These are phyloP conservation scores for Euzetes globulus DNA, from an alignment of 2,888 invertebrate species.

Conservation along the genomic window DNA sequence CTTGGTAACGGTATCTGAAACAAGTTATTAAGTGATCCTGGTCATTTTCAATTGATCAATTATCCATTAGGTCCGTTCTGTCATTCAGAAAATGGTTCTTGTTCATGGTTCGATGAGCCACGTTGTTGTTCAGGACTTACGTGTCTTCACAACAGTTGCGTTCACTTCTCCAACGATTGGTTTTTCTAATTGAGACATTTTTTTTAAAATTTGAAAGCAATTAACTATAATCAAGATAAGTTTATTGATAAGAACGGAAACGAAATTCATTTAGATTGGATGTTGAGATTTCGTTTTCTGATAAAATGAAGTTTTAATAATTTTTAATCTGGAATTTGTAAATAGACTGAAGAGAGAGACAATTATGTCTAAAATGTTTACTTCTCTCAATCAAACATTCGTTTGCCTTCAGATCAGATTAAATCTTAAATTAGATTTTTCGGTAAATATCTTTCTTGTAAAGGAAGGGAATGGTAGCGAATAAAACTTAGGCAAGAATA, in stretches of 20 bases:
- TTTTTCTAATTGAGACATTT: neutral
- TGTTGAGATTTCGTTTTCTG: too few species aligned
- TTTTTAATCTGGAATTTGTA: too few species aligned
- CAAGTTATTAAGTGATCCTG: too few species aligned
- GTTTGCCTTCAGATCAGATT: neutral
- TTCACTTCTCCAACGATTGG: neutral
- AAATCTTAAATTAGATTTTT: constrained; percentile 4
- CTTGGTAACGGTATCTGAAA: too few species aligned
- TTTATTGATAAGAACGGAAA: too few species aligned
- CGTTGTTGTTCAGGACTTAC: neutral
- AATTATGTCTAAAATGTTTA: neutral
- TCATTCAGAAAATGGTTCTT: neutral
- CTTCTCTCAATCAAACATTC: neutral
- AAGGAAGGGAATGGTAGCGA: neutral
- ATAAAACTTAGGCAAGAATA: neutral
- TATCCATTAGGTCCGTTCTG: neutral
- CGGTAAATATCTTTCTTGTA: neutral
- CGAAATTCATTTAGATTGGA: too few species aligned
- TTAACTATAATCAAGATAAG: too few species aligned
- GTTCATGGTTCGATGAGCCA: neutral
- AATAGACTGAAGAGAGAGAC: too few species aligned
- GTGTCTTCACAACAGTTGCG: neutral
- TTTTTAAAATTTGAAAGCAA: too few species aligned
- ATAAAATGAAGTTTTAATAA: too few species aligned
- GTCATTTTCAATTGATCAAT: neutral